Evolutionary conservation across 2,888 invertebrate genomes (phyloP).

Genomic region (Melieria crassipennis): DNA sequence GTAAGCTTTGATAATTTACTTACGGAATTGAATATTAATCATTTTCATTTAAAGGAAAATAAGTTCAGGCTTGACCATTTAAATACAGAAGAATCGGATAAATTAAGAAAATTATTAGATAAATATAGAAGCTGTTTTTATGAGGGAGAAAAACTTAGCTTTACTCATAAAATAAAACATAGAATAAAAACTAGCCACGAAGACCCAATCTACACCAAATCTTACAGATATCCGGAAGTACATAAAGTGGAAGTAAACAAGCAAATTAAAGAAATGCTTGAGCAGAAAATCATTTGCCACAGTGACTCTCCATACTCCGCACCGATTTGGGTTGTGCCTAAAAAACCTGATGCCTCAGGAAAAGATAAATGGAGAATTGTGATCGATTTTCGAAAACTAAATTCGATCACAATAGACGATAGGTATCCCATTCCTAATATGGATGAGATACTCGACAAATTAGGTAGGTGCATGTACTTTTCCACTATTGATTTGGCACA

Average conservation of each 20-base stretch:
- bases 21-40: no score
- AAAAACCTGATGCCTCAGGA: constrained; percentile 31
- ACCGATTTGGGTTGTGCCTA: constrained; percentile 30
- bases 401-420: constrained; percentile 25
- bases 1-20: background rate
- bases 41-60: background rate
- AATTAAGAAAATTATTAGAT: constrained; percentile 13
- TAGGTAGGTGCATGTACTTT: constrained; percentile 20
- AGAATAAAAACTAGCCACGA: constrained; percentile 28
- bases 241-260: no score
- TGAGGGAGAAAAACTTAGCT: constrained; percentile 31
- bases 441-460: no score
- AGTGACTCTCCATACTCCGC: constrained; percentile 32
- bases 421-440: constrained; percentile 33
- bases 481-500: constrained; percentile 34
- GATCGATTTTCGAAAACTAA: constrained; percentile 30
- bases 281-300: constrained; percentile 30
- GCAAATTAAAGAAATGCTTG: background rate
- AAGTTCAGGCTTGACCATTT: constrained; percentile 23
- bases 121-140: constrained; percentile 52
- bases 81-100: constrained; percentile 16
- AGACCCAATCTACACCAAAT: constrained; percentile 24
- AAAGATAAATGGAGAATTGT: constrained; percentile 31
- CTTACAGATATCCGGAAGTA: no score
- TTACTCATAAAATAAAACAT: constrained; percentile 35